These are phyloP conservation scores for Babyrousa celebensis DNA, from an alignment of 2,797 vertebrate species.

Conservation along the genomic window DNA sequence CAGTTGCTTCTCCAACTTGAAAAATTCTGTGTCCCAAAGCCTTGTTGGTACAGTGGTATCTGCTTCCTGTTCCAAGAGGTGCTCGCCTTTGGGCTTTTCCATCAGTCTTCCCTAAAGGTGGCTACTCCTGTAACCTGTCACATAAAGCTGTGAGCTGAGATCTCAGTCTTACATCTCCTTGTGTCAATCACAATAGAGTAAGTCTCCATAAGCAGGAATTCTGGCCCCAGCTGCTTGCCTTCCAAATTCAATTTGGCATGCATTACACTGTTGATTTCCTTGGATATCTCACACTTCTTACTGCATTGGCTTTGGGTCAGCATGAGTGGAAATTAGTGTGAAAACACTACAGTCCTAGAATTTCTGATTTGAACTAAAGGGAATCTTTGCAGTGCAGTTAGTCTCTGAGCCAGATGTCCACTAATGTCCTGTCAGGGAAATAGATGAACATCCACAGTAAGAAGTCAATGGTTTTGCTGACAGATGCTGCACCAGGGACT, in stretches of 20 bases:
- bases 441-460: conserved; percentile 19
- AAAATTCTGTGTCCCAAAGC: conserved; percentile 31
- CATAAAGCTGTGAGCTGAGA: conserved; percentile 77
- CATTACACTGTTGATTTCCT: background rate
- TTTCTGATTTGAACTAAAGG: background rate
- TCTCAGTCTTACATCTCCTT: conserved; percentile 63
- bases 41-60: conserved; percentile 10
- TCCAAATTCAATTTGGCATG: background rate
- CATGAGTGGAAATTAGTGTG: background rate
- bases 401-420: background rate
- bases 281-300: background rate
- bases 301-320: too few relatives aligned
- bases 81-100: conserved; percentile 77
- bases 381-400: background rate
- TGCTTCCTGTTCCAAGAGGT: conserved; percentile 79
- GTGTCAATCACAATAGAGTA: conserved; percentile 19
- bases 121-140: conserved; percentile 65
- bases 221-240: conserved; percentile 2
- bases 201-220: background rate
- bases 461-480: conserved; percentile 73
- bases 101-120: conserved; percentile 36
- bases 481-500: conserved; percentile 37
- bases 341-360: background rate
- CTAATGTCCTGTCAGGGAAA: conserved; percentile 65
- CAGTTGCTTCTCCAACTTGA: conserved; percentile 13